These are phyloP conservation scores for Macrophya annulata DNA, from an alignment of 2,888 invertebrate genomes.

Conservation along the genomic window DNA sequence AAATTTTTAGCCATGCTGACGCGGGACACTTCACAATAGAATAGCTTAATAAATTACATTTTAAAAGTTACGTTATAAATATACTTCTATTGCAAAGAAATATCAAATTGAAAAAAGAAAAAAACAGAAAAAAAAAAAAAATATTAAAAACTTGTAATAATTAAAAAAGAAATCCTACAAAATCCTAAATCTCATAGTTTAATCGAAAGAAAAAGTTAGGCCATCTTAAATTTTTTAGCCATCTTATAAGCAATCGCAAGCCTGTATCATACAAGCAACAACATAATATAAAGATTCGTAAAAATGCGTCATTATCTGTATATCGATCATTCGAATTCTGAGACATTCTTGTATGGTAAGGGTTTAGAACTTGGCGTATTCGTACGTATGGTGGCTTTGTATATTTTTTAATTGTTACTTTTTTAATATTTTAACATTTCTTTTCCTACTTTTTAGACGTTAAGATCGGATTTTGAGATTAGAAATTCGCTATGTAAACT, in stretches of 20 bases:
- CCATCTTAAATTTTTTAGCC: conserved; percentile 28
- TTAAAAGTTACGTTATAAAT: conserved; percentile 41
- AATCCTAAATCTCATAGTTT: conserved; percentile 47
- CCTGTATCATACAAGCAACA: conserved; percentile 42
- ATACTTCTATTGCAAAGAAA: conserved; percentile 42
- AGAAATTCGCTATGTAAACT: conserved; percentile 60
- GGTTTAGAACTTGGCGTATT: conserved; percentile 35
- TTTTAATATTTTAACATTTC: conserved; percentile 52
- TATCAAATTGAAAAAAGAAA: conserved; percentile 39
- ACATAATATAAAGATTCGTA: conserved; percentile 17
- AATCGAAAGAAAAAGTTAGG: conserved; percentile 29
- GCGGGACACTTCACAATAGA: conserved; percentile 42
- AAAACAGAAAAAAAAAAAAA: conserved; percentile 22
- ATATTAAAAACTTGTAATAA: conserved; percentile 54
- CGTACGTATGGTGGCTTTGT: conserved; percentile 49
- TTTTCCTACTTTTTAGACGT: conserved; percentile 61
- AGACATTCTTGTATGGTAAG: conserved; percentile 36
- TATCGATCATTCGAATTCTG: conserved; percentile 25
- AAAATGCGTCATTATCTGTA: conserved; percentile 13
- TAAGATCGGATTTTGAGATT: conserved; percentile 66
- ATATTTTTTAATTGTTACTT: conserved; percentile 56
- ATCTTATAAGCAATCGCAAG: conserved; percentile 19
- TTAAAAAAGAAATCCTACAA: conserved; percentile 45
- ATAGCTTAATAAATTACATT: conserved; percentile 41
- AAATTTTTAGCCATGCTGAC: conserved; percentile 46